phyloP scores from a whole-genome alignment of 2,797 vertebrate species.

The Gallirallus australis region DNA sequence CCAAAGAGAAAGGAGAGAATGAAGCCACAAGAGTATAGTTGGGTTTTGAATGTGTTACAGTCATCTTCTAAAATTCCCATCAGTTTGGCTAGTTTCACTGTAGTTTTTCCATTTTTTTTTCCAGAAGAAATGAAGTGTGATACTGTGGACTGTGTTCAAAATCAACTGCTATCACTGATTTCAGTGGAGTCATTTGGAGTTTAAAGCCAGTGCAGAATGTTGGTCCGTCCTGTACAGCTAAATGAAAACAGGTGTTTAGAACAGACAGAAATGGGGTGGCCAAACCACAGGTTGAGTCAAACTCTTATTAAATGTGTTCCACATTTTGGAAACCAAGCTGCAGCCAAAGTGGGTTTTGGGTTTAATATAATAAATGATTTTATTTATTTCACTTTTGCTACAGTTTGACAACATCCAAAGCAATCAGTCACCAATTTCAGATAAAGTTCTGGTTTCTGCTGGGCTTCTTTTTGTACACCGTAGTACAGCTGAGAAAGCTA shows the following conservation, averaged over 20 bases:
- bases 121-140: constrained; percentile 44
- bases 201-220: background rate
- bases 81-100: background rate
- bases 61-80: background rate
- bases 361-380: background rate
- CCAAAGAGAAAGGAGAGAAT: background rate
- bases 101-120: constrained; percentile 9
- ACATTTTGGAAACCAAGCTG: background rate
- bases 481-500: background rate
- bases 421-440: background rate
- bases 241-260: constrained; percentile 43
- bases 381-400: background rate
- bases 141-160: background rate
- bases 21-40: background rate
- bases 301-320: constrained; percentile 12
- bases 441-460: background rate
- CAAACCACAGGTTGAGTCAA: background rate
- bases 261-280: background rate
- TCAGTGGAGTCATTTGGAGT: background rate
- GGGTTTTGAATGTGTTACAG: background rate
- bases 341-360: background rate
- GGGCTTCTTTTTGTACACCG: background rate
- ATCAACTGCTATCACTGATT: background rate
- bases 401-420: background rate
- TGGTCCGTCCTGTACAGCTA: background rate